A percentile compares a stretch with the other conserved stretches of the same genome.
These are phyloP conservation scores for Thecocarcelia acutangulata DNA, from an alignment of 2,888 invertebrate genomes.

Conservation along the genomic window DNA sequence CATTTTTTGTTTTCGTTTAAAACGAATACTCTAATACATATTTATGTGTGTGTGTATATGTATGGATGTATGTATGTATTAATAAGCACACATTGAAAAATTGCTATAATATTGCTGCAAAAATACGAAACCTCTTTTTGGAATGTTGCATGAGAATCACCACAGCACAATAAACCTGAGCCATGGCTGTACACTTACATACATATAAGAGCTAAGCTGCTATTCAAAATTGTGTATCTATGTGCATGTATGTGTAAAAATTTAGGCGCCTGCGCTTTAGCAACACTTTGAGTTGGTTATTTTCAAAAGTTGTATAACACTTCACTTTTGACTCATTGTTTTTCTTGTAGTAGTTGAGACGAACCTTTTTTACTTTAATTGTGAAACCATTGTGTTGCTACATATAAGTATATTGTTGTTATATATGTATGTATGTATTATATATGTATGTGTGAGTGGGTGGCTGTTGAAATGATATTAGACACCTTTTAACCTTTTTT, in stretches of 20 bases:
- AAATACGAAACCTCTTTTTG: constrained; percentile 38
- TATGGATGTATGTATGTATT: constrained; percentile 18
- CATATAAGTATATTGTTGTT: too few relatives aligned
- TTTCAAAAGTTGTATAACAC: constrained; percentile 10
- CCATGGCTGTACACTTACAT: constrained; percentile 32
- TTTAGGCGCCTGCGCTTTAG: constrained; percentile 48
- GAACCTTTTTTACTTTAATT: constrained; percentile 53
- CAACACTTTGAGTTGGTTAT: constrained; percentile 10
- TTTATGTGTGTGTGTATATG: too few relatives aligned
- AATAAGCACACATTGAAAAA: neutral
- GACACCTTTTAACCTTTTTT: constrained; percentile 46
- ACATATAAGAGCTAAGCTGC: constrained; percentile 39
- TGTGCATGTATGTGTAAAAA: neutral
- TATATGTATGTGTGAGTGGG: constrained; percentile 2
- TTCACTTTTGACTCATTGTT: constrained; percentile 36
- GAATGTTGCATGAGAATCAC: constrained; percentile 43
- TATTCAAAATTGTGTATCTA: constrained; percentile 1
- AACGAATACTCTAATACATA: too few relatives aligned
- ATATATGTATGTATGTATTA: neutral
- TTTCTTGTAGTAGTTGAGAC: constrained; percentile 19
- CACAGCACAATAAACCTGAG: constrained; percentile 59
- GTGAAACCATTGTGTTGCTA: constrained; percentile 30
- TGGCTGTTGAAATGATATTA: constrained; percentile 42
- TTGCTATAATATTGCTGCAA: neutral
- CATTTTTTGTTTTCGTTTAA: constrained; percentile 17